These are phyloP conservation scores for Indicator maculatus DNA, from an alignment of 2,113 vertebrate genomes.

Conservation along the genomic window DNA sequence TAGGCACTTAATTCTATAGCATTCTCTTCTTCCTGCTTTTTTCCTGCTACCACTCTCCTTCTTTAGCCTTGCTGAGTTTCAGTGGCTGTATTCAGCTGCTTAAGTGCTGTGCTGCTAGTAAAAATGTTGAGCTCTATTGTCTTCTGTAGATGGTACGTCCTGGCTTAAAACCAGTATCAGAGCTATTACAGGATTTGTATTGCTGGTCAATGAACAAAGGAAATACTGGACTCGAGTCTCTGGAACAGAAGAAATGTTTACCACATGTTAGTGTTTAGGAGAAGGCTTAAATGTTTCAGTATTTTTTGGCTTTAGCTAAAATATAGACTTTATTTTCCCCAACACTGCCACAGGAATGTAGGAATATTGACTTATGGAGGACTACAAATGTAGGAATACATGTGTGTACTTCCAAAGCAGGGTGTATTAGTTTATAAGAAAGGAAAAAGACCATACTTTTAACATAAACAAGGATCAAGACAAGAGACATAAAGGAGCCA, in stretches of 20 bases:
- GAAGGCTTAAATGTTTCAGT: slow-evolving; percentile 6
- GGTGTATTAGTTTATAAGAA: not conserved
- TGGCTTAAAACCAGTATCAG: not conserved
- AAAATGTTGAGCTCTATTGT: not conserved
- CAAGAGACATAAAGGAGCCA: not conserved
- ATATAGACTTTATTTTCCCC: not conserved
- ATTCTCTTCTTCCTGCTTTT: not conserved
- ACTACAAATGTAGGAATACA: not conserved
- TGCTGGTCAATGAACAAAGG: slow-evolving; percentile 10
- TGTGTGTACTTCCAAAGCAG: not conserved
- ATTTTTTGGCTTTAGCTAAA: not conserved
- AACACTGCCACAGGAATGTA: not conserved
- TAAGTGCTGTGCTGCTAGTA: not conserved
- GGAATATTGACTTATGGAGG: not conserved
- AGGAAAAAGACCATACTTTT: not conserved
- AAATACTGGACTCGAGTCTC: not conserved
- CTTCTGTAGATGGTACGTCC: not conserved
- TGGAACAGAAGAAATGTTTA: slow-evolving; percentile 13
- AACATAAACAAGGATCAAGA: not conserved
- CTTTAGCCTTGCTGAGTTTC: not conserved
- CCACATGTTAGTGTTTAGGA: slow-evolving; percentile 24
- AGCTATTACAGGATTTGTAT: not conserved
- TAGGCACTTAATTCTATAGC: not conserved
- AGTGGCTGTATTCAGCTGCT: not conserved
- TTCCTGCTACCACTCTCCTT: not conserved